phyloP scores from a whole-genome alignment of 1,140 invertebrate genomes.

The Cherax destructor region DNA sequence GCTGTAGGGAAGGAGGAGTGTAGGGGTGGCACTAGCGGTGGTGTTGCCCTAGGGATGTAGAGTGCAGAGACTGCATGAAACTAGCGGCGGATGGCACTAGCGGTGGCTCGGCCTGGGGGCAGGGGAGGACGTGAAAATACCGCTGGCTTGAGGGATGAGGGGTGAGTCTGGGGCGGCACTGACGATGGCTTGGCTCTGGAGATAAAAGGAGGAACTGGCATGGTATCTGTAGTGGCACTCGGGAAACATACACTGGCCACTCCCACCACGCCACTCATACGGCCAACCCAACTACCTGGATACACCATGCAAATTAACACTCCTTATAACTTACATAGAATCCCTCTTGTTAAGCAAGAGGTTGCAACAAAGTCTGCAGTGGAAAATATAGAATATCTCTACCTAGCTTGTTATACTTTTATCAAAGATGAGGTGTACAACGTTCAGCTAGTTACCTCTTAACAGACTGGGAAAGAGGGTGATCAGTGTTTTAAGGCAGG shows the following conservation, averaged over 20 bases:
- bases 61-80: neutral
- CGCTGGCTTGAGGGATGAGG: neutral
- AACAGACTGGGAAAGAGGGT: neutral
- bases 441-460: neutral
- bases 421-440: neutral
- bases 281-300: neutral
- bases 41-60: neutral
- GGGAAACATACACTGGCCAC: neutral
- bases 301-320: neutral
- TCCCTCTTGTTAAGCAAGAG: neutral
- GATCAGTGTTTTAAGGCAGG: neutral
- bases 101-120: neutral
- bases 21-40: slow-evolving; percentile 1
- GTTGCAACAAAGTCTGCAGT: neutral
- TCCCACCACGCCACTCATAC: neutral
- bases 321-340: neutral
- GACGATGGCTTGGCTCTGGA: neutral
- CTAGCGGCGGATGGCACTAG: neutral
- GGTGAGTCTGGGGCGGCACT: neutral
- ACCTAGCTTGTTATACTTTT: neutral
- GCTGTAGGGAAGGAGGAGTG: neutral
- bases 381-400: neutral
- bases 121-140: neutral
- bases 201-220: neutral
- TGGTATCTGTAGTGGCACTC: neutral